These are phyloP conservation scores for Crocidura indochinensis DNA, from an alignment of 2,797 vertebrate genomes.

Conservation along the genomic window DNA sequence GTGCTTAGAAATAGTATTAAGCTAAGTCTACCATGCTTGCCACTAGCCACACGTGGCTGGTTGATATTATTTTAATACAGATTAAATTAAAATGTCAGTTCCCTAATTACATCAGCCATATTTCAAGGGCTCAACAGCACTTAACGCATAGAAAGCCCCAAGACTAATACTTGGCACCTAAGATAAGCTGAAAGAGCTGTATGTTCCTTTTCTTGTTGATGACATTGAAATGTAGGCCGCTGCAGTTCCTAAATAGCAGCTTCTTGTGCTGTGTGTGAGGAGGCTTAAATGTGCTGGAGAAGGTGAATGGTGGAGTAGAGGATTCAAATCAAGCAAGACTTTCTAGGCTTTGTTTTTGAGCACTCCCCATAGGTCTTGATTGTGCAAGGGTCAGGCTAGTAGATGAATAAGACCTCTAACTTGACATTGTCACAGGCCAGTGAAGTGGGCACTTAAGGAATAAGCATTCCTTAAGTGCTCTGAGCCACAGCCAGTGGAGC, in stretches of 20 bases:
- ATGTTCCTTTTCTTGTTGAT: slow-evolving; percentile 9
- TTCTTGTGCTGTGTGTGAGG: neutral
- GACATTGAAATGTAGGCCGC: neutral
- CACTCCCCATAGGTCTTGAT: neutral
- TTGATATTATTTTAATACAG: slow-evolving; percentile 63
- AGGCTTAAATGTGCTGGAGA: slow-evolving; percentile 32
- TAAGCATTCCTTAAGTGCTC: neutral
- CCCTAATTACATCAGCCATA: neutral
- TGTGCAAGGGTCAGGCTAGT: neutral
- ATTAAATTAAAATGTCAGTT: slow-evolving; percentile 39
- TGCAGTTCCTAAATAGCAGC: slow-evolving; percentile 24
- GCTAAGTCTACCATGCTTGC: neutral
- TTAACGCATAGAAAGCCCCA: neutral
- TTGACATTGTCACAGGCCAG: neutral
- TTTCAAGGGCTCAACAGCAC: neutral
- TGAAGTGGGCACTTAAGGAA: neutral
- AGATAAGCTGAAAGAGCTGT: neutral
- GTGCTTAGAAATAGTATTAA: slow-evolving; percentile 49
- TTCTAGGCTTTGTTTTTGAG: slow-evolving; percentile 1
- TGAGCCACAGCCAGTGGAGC: neutral
- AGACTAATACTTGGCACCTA: neutral
- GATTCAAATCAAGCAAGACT: slow-evolving; percentile 6
- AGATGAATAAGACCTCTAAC: neutral
- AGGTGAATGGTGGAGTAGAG: slow-evolving; percentile 15
- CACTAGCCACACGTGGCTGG: neutral